A percentile compares a stretch with the other conserved stretches of the same genome.
These are phyloP conservation scores for Metopia argyrocephala DNA, from an alignment of 2,888 invertebrate species.

Conservation along the genomic window DNA sequence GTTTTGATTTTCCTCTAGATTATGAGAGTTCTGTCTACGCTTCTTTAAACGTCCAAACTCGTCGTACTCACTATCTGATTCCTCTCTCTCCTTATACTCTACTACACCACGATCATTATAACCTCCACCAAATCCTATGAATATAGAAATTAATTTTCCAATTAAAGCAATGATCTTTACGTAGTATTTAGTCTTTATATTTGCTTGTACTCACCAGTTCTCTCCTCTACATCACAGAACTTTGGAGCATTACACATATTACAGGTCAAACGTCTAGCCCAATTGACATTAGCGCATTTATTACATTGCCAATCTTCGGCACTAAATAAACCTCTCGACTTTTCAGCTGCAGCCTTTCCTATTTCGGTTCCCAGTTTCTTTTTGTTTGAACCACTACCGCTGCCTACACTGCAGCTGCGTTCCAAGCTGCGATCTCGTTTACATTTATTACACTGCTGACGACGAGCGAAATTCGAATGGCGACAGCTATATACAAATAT, in stretches of 20 bases:
- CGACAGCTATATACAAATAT: constrained; percentile 82
- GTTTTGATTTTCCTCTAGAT: constrained; percentile 11
- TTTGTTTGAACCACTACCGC: constrained; percentile 70
- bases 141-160: background rate
- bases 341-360: constrained; percentile 98
- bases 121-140: constrained; percentile 88
- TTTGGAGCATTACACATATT: constrained; percentile 99
- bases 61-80: constrained; percentile 97
- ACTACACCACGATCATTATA: constrained; percentile 98
- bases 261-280: constrained; percentile 93
- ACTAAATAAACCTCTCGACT: constrained; percentile 89
- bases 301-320: constrained; percentile 99
- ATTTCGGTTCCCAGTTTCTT: constrained; percentile 97
- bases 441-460: constrained; percentile 94
- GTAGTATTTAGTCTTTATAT: background rate
- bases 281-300: constrained; percentile 99
- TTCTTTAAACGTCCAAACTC: constrained; percentile 89
- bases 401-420: constrained; percentile 68
- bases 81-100: constrained; percentile 94
- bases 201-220: constrained; percentile 80
- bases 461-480: constrained; percentile 96
- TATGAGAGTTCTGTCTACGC: constrained; percentile 66
- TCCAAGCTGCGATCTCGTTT: constrained; percentile 70
- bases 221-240: constrained; percentile 93
- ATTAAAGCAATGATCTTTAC: background rate